These are phyloP conservation scores for Galeopterus variegatus DNA, from an alignment of 2,113 vertebrate species.

Conservation along the genomic window DNA sequence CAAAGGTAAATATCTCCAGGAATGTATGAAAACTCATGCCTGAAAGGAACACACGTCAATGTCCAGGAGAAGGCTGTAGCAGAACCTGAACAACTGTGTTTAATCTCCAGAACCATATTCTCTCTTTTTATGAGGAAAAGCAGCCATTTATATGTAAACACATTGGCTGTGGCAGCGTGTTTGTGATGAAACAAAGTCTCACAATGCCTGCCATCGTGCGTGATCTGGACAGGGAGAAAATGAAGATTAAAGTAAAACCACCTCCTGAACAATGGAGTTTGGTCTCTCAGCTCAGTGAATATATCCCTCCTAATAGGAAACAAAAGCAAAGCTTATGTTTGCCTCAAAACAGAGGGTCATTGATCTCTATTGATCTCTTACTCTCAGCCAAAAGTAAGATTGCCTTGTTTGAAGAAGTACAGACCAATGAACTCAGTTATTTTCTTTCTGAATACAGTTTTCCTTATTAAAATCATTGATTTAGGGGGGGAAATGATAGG, in stretches of 20 bases:
- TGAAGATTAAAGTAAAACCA: constrained; percentile 12
- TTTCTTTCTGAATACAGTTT: constrained; percentile 9
- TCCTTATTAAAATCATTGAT: not conserved
- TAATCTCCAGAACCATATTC: not conserved
- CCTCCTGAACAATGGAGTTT: not conserved
- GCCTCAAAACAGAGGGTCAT: not conserved
- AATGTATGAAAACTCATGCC: not conserved
- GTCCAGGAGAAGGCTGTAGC: not conserved
- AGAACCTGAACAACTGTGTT: not conserved
- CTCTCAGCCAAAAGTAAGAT: not conserved
- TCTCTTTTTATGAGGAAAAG: not conserved
- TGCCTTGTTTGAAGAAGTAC: not conserved
- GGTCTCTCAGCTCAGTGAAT: not conserved
- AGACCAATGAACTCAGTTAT: not conserved
- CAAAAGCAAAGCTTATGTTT: not conserved
- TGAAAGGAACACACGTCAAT: not conserved
- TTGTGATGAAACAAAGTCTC: not conserved
- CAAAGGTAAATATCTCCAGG: not conserved
- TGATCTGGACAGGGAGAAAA: not conserved
- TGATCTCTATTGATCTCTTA: constrained; percentile 4
- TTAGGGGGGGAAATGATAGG: not conserved
- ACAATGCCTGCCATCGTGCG: not conserved
- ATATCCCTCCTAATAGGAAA: not conserved
- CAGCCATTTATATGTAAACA: not conserved
- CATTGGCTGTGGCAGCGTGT: not conserved